These are phyloP conservation scores for Tyria jacobaeae DNA, from an alignment of 2,888 invertebrate genomes.

Conservation along the genomic window DNA sequence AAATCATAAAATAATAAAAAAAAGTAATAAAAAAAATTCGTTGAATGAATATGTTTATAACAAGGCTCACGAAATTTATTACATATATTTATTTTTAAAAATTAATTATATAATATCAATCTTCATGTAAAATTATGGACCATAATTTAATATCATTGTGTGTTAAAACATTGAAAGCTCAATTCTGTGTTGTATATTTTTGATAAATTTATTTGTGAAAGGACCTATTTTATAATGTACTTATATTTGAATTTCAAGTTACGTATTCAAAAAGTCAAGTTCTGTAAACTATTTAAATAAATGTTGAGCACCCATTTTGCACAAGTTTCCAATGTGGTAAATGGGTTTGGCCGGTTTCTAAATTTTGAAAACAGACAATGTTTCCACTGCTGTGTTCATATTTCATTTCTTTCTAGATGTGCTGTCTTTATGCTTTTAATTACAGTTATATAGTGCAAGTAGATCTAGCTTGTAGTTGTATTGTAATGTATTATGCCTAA, in stretches of 20 bases:
- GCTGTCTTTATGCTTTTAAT: constrained; percentile 23
- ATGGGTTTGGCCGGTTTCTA: constrained; percentile 5
- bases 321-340: constrained; percentile 13
- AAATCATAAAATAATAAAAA: too few species aligned
- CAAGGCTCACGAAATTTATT: constrained; percentile 27
- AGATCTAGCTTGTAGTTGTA: constrained; percentile 38
- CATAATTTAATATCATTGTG: constrained; percentile 35
- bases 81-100: constrained; percentile 7
- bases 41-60: constrained; percentile 16
- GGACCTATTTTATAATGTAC: constrained; percentile 36
- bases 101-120: not conserved
- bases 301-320: constrained; percentile 11
- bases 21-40: constrained; percentile 19
- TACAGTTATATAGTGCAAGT: constrained; percentile 28
- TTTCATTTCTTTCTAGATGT: constrained; percentile 26
- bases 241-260: constrained; percentile 32
- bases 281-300: constrained; percentile 6
- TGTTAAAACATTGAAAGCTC: constrained; percentile 42
- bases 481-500: constrained; percentile 43
- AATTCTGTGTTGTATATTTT: constrained; percentile 52
- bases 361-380: constrained; percentile 20
- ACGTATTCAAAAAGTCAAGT: constrained; percentile 10
- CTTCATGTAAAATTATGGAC: constrained; percentile 27
- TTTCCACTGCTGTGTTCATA: constrained; percentile 45
- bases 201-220: constrained; percentile 49